phyloP scores from a whole-genome alignment of 2,113 vertebrate species.

The Hiodon tergisus region DNA sequence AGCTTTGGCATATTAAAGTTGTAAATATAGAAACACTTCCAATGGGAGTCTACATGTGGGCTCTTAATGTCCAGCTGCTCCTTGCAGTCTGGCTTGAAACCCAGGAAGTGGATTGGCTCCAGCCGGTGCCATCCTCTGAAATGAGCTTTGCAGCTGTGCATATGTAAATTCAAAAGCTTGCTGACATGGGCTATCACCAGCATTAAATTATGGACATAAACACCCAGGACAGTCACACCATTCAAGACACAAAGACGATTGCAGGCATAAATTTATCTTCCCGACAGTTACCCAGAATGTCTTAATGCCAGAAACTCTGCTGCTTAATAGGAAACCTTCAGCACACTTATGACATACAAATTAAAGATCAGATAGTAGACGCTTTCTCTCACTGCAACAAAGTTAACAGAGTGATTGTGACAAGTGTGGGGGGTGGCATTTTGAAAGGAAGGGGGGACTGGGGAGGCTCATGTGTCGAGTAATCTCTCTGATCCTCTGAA shows the following conservation, averaged over 20 bases:
- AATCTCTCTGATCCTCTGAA: constrained; percentile 47
- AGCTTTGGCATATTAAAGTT: too few species aligned
- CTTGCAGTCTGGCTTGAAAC: background rate
- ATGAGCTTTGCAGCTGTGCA: constrained; percentile 45
- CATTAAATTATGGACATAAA: constrained; percentile 47
- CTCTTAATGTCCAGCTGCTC: background rate
- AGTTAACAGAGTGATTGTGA: constrained; percentile 8
- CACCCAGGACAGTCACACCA: background rate
- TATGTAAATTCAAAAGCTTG: constrained; percentile 47
- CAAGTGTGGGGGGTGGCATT: constrained; percentile 19
- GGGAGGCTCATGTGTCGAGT: constrained; percentile 52
- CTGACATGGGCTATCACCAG: constrained; percentile 58
- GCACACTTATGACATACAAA: too few species aligned
- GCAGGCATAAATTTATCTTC: too few species aligned
- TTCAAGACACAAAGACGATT: background rate
- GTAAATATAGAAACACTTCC: background rate
- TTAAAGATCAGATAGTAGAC: too few species aligned
- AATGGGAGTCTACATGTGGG: background rate
- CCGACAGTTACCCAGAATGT: background rate
- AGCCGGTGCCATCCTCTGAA: constrained; percentile 21
- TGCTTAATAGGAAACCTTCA: background rate
- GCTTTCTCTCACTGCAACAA: too few species aligned
- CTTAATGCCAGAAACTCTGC: background rate
- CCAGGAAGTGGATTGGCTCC: constrained; percentile 21
- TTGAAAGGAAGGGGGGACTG: background rate